Conservation (phyloP, 2,797 vertebrate genomes). For the Taenioides sp. region DNA sequence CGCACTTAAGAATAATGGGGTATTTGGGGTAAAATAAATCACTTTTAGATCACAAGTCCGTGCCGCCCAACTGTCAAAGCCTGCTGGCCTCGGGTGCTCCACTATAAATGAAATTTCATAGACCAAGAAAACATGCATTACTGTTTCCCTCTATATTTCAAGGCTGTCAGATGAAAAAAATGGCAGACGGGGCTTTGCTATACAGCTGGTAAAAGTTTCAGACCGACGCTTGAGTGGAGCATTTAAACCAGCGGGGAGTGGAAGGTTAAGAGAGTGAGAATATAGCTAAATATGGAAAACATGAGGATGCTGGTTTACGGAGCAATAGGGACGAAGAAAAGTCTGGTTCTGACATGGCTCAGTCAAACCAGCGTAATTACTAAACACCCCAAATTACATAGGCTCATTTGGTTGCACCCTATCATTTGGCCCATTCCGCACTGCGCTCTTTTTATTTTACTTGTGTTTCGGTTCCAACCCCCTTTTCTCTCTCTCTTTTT, state of each 20-base stretch:
- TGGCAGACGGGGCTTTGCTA: constrained; percentile 28
- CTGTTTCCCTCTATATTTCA: constrained; percentile 70
- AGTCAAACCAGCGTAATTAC: constrained; percentile 78
- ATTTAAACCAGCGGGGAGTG: constrained; percentile 52
- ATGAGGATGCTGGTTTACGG: constrained; percentile 59
- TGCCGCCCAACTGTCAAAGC: constrained; percentile 22
- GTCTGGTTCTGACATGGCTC: constrained; percentile 70
- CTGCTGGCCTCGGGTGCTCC: constrained; percentile 53
- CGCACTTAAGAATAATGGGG: constrained; percentile 62
- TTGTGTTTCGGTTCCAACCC: constrained; percentile 15
- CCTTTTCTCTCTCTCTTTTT: neutral
- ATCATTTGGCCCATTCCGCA: constrained; percentile 75
- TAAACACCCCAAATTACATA: constrained; percentile 81
- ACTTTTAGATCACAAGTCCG: constrained; percentile 58
- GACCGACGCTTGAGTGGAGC: constrained; percentile 57
- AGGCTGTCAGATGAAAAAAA: constrained; percentile 54
- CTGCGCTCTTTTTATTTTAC: constrained; percentile 62
- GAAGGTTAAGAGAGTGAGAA: constrained; percentile 52
- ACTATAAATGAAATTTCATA: constrained; percentile 68
- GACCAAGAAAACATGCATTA: constrained; percentile 67
- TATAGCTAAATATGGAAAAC: constrained; percentile 75
- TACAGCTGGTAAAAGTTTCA: constrained; percentile 68
- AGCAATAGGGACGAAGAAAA: constrained; percentile 64
- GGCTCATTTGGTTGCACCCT: constrained; percentile 77
- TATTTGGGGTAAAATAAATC: constrained; percentile 73